phyloP scores from a whole-genome alignment of 2,113 vertebrate species.

The Pedionomus torquatus region DNA sequence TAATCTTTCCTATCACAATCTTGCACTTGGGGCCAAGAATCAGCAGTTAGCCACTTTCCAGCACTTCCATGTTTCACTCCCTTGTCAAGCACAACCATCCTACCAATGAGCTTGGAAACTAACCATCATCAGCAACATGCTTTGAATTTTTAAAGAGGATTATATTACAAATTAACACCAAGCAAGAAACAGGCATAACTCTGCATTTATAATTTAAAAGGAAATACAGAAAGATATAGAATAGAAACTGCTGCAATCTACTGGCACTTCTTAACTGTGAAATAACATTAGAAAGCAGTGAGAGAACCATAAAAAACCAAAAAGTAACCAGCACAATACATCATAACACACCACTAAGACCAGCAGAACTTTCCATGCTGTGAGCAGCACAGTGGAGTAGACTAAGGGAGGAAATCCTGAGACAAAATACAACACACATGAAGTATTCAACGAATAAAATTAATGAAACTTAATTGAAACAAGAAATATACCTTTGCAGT shows the following conservation, averaged over 20 bases:
- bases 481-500: background rate
- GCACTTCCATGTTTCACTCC: background rate
- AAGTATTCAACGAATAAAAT: background rate
- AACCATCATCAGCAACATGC: background rate
- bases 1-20: background rate
- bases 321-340: background rate
- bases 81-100: background rate
- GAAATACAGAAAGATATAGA: background rate
- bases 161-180: background rate
- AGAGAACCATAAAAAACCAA: background rate
- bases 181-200: background rate
- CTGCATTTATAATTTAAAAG: background rate
- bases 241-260: background rate
- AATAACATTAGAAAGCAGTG: background rate
- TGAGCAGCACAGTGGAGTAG: background rate
- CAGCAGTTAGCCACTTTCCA: slow-evolving; percentile 19
- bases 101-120: background rate
- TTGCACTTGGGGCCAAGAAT: background rate
- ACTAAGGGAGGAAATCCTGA: background rate
- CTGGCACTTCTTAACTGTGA: background rate
- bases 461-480: background rate
- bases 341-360: background rate
- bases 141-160: slow-evolving; percentile 8
- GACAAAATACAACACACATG: background rate
- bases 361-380: background rate